Base-by-base conservation (phyloP, 2,113 vertebrate genomes). In the Petrocephalus zakoni region DNA sequence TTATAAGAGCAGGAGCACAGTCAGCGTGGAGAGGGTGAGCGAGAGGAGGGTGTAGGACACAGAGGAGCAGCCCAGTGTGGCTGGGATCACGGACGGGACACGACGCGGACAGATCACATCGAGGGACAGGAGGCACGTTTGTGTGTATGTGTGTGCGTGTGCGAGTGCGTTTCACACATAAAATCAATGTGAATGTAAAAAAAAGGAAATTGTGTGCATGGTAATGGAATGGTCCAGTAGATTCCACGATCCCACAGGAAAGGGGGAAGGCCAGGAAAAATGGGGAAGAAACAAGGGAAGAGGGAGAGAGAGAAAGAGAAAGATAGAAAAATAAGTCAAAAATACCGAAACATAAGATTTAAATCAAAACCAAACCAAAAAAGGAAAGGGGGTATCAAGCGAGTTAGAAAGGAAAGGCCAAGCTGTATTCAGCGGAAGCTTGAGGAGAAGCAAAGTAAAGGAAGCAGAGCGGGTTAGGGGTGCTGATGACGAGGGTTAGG, bases 291-390 rank as follows among this genome's bases (percentile, higher is more conserved):
- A 92, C 91, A 89, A 83, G 51, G 89, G 93, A 91, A 89, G 19
- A 92, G 89, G 89, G 88, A 88, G 75, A 91, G 93, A 90, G 92
- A 91, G 93, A 92, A 92, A 96, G 94, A 96, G 94, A 96, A 94
- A 96, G 95, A 97, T 95, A 95, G 96, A 96, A 97, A 96, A 97
- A 97, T 96, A 98, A 96, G 97, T 98, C 97, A 96, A 95, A 99
- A 97, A 98, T 96, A 96, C 91, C 95, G 96, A 97, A 97, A 97
- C 92, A 90, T 96, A 97, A 96, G 95, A 96, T 94, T 94, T 94
- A 92, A 94, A 95, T 90, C 95, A 93, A 94, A 96, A 94, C 94
- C 94, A 34, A 92, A 96, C 82, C 92, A 95, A 95, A 95, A 95
- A 91, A 29, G 51, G 87, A 90, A 92, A 92, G 91, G 90, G 91